Evolutionary conservation across 1,140 invertebrate species (phyloP), one percentile per base, ranked within the genome.

Genomic region (Leptinotarsa lineolata): DNA sequence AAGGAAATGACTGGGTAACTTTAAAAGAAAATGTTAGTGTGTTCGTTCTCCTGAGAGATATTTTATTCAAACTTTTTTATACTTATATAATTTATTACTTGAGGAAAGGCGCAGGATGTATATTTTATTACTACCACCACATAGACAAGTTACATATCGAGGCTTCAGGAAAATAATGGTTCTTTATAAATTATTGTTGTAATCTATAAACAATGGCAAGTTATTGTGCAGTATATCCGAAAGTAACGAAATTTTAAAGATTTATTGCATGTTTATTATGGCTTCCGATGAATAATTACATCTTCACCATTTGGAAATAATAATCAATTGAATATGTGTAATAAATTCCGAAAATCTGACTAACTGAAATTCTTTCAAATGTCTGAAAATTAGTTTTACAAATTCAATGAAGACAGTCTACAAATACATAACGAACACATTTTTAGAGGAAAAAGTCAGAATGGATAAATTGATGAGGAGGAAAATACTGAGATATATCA

Each of bases 91-190:
- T 66, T 66, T 66, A 66, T 44, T 39, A 66, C 64, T 66, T 30
- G 64, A 66, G 44, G 64, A 66, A 66, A 66, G 30, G 64, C 64
- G 64, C 64, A 66, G 64, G 64, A 66, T 66, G 64, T 66, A 66
- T 66, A 66, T 44, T 66, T 66, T 66, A 66, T 66, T 66, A 18
- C 22, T 66, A 30, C 64, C 64, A 39, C 64, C 64, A 39, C 18
- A 24, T 30, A 39, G 64, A 66, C 64, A 66, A 39, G 18, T 44
- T 66, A 66, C 30, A 24, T 66, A 66, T 66, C 39, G 64, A 44
- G 64, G 39, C 39, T 66, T 66, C n/a, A 66, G n/a, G 24, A 39
- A 66, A 66, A 66, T 66, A 44, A 66, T 66, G 64, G 64, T 18
- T 66, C 39, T 66, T 15, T 39, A 66, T 66, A 66, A 66, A 66